Evolutionary conservation across 2,888 invertebrate genomes (phyloP).

Genomic region (Apotomis capreana): DNA sequence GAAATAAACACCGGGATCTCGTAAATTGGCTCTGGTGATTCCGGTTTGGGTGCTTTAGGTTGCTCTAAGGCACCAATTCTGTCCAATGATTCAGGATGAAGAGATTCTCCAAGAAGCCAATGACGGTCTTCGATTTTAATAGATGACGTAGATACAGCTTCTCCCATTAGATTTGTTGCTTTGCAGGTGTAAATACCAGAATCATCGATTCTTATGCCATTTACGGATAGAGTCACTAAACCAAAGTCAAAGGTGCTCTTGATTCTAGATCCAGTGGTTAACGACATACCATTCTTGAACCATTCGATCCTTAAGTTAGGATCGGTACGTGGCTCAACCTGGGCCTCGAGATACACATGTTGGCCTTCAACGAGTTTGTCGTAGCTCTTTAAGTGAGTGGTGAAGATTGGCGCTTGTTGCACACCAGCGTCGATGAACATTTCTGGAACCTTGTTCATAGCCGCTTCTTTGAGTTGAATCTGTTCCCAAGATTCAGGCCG

Average conservation of each 20-base stretch:
- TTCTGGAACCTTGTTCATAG: constrained; percentile 94
- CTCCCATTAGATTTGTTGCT: constrained; percentile 95
- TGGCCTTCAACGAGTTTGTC: constrained; percentile 94
- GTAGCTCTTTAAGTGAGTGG: constrained; percentile 93
- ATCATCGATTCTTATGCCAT: constrained; percentile 93
- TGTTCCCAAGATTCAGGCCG: constrained; percentile 97
- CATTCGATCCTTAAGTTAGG: constrained; percentile 94
- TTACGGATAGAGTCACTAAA: constrained; percentile 95
- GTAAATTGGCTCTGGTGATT: constrained; percentile 89
- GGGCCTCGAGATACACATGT: constrained; percentile 93
- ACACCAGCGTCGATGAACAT: constrained; percentile 93
- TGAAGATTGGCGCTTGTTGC: constrained; percentile 97
- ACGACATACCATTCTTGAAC: constrained; percentile 95
- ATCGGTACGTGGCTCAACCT: constrained; percentile 95
- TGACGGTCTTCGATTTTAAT: constrained; percentile 94
- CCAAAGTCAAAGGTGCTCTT: constrained; percentile 99
- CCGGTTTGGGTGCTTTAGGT: constrained; percentile 86
- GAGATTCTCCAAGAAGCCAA: constrained; percentile 93
- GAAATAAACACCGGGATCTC: constrained; percentile 95
- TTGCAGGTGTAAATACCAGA: constrained; percentile 98
- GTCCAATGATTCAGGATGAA: constrained; percentile 94
- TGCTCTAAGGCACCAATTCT: constrained; percentile 94
- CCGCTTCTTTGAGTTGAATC: constrained; percentile 95
- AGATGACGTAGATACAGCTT: constrained; percentile 96
- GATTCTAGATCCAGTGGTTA: constrained; percentile 94